A percentile compares a stretch with the other conserved stretches of the same genome.
Evolutionary conservation across 1,140 invertebrate genomes (phyloP).

Genomic region (Pogonomyrmex barbatus): DNA sequence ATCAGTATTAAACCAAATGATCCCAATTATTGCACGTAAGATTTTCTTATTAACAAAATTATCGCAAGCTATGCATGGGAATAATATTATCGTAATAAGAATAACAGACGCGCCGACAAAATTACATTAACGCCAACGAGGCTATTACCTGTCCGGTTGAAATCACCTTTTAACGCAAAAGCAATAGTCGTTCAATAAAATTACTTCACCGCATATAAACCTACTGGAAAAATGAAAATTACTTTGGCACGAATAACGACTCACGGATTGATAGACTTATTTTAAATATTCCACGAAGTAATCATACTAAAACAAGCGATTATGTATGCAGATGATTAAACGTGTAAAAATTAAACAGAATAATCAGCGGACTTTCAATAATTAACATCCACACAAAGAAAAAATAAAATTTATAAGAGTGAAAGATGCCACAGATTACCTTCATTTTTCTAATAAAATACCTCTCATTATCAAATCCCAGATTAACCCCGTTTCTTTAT

Average conservation of each 20-base stretch:
- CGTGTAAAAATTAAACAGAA: neutral
- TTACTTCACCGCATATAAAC: neutral
- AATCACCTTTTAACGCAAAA: slow-evolving; percentile 26
- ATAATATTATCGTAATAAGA: slow-evolving; percentile 10
- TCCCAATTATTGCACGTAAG: neutral
- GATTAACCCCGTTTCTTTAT: neutral
- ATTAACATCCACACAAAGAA: neutral
- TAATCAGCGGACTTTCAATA: neutral
- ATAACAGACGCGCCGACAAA: neutral
- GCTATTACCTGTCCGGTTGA: neutral
- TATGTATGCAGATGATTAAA: neutral
- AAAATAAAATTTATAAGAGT: neutral
- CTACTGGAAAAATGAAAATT: slow-evolving; percentile 30
- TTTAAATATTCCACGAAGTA: slow-evolving; percentile 20
- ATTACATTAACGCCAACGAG: slow-evolving; percentile 26
- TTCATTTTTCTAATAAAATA: neutral
- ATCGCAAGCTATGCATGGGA: neutral
- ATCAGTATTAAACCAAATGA: neutral
- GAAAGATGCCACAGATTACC: neutral
- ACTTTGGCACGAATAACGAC: slow-evolving; percentile 8
- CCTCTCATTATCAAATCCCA: neutral
- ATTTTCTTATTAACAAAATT: slow-evolving; percentile 41
- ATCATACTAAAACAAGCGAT: neutral
- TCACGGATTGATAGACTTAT: neutral
- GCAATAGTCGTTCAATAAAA: slow-evolving; percentile 11